These are phyloP conservation scores for Sitodiplosis mosellana DNA, from an alignment of 1,140 invertebrate species.

Conservation along the genomic window DNA sequence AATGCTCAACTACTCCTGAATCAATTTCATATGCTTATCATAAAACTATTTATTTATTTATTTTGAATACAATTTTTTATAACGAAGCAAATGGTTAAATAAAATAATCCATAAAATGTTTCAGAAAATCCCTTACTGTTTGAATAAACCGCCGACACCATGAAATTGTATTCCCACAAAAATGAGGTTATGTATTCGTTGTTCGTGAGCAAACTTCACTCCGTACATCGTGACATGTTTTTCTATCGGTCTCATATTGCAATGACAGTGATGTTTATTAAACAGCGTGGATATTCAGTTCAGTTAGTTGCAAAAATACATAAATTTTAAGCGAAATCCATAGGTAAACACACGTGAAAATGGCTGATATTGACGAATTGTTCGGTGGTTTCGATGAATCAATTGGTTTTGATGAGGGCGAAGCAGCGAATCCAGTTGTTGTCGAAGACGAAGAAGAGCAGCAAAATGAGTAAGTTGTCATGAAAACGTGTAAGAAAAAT, in stretches of 20 bases:
- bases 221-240: background rate
- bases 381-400: constrained; percentile 17
- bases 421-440: background rate
- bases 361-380: constrained; percentile 20
- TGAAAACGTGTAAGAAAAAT: background rate
- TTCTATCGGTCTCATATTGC: background rate
- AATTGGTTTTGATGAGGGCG: background rate
- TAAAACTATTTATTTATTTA: background rate
- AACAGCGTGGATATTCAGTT: background rate
- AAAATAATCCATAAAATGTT: too few species aligned
- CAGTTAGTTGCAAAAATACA: background rate
- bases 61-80: background rate
- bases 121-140: too few species aligned
- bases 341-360: constrained; percentile 2
- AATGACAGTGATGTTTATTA: background rate
- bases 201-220: too few species aligned
- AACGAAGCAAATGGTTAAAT: background rate
- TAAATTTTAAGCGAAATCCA: too few species aligned
- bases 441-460: background rate
- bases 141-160: too few species aligned
- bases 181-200: too few species aligned
- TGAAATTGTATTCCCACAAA: too few species aligned
- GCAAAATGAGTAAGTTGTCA: background rate
- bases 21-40: too few species aligned
- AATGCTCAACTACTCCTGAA: too few species aligned